These are phyloP conservation scores for Pachyrhynchus sulphureomaculatus DNA, from an alignment of 1,140 invertebrate species.

Conservation along the genomic window DNA sequence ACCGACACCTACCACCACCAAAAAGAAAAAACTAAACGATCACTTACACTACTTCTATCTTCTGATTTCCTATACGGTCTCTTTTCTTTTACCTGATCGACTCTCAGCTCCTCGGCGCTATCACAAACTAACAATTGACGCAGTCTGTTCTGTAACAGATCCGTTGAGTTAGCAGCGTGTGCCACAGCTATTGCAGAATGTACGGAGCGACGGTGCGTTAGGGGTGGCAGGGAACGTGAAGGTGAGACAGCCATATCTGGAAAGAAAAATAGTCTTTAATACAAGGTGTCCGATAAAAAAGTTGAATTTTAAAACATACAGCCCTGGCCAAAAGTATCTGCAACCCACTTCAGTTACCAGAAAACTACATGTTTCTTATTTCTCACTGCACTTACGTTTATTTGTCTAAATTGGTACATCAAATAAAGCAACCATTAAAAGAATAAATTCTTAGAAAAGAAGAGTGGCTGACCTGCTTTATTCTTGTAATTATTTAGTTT, in stretches of 20 bases:
- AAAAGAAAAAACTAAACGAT: not conserved
- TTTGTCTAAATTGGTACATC: no score
- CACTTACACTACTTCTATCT: slow-evolving; percentile 2
- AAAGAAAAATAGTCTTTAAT: no score
- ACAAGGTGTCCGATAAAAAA: no score
- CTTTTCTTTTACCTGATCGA: slow-evolving; percentile 40
- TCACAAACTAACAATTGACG: slow-evolving; percentile 73
- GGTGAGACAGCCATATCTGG: slow-evolving; percentile 61
- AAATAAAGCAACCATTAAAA: no score
- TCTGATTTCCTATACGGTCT: not conserved
- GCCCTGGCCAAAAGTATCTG: no score
- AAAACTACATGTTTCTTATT: no score
- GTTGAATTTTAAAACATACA: no score
- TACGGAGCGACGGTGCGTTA: slow-evolving; percentile 51
- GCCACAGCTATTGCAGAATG: slow-evolving; percentile 38
- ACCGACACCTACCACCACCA: not conserved
- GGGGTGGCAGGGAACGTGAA: slow-evolving; percentile 58
- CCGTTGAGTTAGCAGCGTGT: slow-evolving; percentile 52
- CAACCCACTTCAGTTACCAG: no score
- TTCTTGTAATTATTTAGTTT: no score
- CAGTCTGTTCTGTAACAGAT: slow-evolving; percentile 77
- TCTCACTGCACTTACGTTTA: no score
- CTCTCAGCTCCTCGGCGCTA: slow-evolving; percentile 55
- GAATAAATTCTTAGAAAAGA: no score
- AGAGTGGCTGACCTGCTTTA: no score